A percentile compares a stretch with the other conserved stretches of the same genome.
phyloP scores from a whole-genome alignment of 2,888 invertebrate species.

The Scelioninae gen. 1 region DNA sequence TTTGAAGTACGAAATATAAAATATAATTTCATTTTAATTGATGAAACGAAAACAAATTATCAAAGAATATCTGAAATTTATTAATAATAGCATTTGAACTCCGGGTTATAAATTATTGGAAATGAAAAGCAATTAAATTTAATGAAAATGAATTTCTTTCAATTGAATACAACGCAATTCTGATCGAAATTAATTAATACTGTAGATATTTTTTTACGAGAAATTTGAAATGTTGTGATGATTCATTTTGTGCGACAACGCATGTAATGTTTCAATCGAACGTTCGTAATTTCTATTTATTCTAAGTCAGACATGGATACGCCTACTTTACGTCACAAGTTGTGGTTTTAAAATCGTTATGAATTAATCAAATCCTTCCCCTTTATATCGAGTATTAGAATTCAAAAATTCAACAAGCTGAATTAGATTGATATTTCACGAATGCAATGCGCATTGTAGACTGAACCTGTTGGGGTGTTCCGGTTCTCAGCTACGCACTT shows the following conservation, averaged over 20 bases:
- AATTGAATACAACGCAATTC: background rate
- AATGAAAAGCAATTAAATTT: constrained; percentile 42
- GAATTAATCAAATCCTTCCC: constrained; percentile 21
- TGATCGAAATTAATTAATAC: constrained; percentile 20
- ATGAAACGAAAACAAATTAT: too few species aligned
- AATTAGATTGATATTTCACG: constrained; percentile 35
- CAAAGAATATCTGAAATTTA: constrained; percentile 4
- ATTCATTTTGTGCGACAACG: constrained; percentile 2
- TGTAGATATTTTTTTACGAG: constrained; percentile 3
- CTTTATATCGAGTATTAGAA: constrained; percentile 37
- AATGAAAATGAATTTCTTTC: constrained; percentile 26
- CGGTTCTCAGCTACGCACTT: constrained; percentile 75
- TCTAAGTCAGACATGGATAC: constrained; percentile 28
- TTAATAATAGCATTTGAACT: constrained; percentile 17
- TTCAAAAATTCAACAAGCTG: constrained; percentile 56
- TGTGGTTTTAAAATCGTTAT: constrained; percentile 26
- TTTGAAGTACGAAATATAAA: background rate
- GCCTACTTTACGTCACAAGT: constrained; percentile 13
- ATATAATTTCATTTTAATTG: too few species aligned
- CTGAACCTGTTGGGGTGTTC: constrained; percentile 37
- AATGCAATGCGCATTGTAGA: constrained; percentile 18
- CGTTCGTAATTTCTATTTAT: constrained; percentile 30
- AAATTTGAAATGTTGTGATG: constrained; percentile 2
- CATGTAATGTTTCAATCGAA: constrained; percentile 26
- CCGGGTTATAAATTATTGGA: constrained; percentile 15